Conservation (phyloP, 2,113 vertebrate species). For the Lethenteron reissneri region DNA sequence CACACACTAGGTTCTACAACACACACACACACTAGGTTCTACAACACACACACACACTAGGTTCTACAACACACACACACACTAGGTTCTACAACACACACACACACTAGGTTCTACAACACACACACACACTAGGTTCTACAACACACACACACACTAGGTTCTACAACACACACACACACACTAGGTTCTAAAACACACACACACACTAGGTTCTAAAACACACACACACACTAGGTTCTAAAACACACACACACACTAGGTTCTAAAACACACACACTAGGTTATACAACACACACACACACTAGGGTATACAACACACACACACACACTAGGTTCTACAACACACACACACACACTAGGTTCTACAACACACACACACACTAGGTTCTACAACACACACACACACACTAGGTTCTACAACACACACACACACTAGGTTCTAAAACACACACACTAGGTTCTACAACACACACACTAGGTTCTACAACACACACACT, state of each 20-base stretch:
- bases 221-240: background rate
- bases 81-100: background rate
- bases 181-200: background rate
- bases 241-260: background rate
- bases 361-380: background rate
- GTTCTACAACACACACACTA: background rate
- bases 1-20: background rate
- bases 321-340: background rate
- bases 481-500: background rate
- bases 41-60: background rate
- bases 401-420: background rate
- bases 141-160: background rate
- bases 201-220: no score
- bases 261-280: background rate
- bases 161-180: background rate
- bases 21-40: background rate
- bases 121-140: background rate
- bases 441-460: background rate
- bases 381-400: background rate
- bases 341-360: conserved; percentile 3
- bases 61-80: background rate
- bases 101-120: background rate
- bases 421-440: background rate
- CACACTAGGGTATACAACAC: background rate
- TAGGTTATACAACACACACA: background rate